Evolutionary conservation across 2,797 vertebrate species (phyloP).

Genomic region (Moxostoma hubbsi): DNA sequence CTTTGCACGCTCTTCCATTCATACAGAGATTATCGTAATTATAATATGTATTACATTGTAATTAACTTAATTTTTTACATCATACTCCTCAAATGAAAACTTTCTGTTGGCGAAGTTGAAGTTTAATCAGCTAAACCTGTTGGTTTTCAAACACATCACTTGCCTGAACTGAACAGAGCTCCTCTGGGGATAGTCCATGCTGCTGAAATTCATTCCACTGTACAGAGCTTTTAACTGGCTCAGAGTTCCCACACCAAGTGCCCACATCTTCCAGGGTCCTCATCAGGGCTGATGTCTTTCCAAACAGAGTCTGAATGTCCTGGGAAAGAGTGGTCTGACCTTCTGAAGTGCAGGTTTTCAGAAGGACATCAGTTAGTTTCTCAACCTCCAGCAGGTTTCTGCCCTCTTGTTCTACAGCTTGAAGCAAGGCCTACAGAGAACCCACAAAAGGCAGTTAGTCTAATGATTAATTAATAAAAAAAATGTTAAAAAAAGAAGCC

Average conservation of each 20-base stretch:
- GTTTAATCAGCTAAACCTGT: too few relatives aligned
- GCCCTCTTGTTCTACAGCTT: background rate
- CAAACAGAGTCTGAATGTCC: constrained; percentile 20
- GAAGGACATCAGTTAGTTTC: constrained; percentile 58
- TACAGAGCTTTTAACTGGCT: background rate
- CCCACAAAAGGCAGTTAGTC: background rate
- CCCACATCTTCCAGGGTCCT: background rate
- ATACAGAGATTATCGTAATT: too few relatives aligned
- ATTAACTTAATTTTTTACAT: too few relatives aligned
- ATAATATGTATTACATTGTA: too few relatives aligned
- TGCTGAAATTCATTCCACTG: constrained; percentile 1
- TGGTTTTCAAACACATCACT: background rate
- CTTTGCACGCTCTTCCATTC: too few relatives aligned
- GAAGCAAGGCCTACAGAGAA: background rate
- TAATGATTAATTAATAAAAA: background rate
- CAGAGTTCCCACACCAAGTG: background rate
- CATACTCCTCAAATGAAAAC: too few relatives aligned
- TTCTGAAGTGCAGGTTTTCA: constrained; percentile 41
- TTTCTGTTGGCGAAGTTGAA: too few relatives aligned
- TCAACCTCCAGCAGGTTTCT: constrained; percentile 39
- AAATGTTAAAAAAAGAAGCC: too few relatives aligned
- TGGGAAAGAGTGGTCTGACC: constrained; percentile 40
- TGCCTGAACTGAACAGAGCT: constrained; percentile 13
- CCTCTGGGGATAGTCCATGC: constrained; percentile 10
- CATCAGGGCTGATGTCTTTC: constrained; percentile 5